Evolutionary conservation across 2,797 vertebrate genomes (phyloP).

Genomic region (Paguma larvata): DNA sequence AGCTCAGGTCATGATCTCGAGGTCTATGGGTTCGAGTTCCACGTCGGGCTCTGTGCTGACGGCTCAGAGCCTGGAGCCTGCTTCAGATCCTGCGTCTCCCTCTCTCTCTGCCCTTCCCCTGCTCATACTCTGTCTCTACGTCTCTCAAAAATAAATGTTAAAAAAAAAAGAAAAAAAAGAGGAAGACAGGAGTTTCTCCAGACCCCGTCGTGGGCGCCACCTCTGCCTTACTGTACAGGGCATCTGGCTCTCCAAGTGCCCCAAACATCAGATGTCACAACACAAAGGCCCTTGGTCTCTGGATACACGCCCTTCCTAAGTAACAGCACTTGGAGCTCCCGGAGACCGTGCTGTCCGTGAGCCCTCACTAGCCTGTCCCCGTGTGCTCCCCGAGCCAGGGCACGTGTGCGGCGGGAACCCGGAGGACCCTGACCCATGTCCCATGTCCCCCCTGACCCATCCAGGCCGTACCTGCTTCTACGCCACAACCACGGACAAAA

Average conservation of each 20-base stretch:
- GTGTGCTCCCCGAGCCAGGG: background rate
- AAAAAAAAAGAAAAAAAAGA: background rate
- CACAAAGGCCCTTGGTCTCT: background rate
- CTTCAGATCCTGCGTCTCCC: too few relatives aligned
- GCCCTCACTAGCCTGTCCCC: background rate
- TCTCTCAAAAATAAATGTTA: too few relatives aligned
- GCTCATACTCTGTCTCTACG: too few relatives aligned
- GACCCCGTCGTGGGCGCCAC: too few relatives aligned
- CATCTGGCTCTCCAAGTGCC: background rate
- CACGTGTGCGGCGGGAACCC: accelerated
- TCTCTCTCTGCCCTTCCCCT: too few relatives aligned
- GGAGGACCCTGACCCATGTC: background rate
- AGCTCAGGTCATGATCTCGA: too few relatives aligned
- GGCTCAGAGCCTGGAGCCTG: too few relatives aligned
- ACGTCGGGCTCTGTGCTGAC: too few relatives aligned
- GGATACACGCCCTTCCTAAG: background rate
- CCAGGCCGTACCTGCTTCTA: too few relatives aligned
- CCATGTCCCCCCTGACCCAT: background rate
- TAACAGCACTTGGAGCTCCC: background rate
- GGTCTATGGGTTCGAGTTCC: too few relatives aligned
- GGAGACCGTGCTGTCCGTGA: background rate
- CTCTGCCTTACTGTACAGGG: background rate
- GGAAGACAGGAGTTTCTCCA: accelerated
- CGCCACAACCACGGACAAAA: background rate
- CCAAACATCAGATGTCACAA: background rate